Evolutionary conservation across 2,888 invertebrate genomes (phyloP), one percentile per base, ranked within the genome.

Genomic region (Melieria crassipennis): DNA sequence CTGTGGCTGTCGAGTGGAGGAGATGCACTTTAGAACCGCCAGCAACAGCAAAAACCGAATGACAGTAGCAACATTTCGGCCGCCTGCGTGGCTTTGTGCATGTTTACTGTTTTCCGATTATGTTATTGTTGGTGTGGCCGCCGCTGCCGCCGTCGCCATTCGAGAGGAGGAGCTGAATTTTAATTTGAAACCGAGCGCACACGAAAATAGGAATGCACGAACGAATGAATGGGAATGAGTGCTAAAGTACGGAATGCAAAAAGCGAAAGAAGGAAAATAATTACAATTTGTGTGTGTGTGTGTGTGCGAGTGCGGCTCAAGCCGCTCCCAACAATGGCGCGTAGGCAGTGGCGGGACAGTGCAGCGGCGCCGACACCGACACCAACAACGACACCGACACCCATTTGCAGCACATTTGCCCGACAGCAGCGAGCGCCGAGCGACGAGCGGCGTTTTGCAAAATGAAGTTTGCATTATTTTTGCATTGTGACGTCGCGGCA

Each of bases 11-110:
- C 58, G 30, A 43, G 58, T 60, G 64, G 69, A 69, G 30, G 2
- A 30, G 68, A 64, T 68, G 58, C 68, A 60, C 60, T 42, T 45
- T 57, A 46, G 47, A 66, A 63, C 56, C 30, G 30, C 30, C 30
- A 30, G 30, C 30, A 30, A 30, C 30, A 30, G 30, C 30, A 30
- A 30, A 30, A 30, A 30, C 30, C 30, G 30, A 75, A 78, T 76
- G 75, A 73, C 76, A 78, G 50, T 58, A 70, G 62, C 50, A 58
- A 47, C 45, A 16, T 65, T 60, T 16, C 6, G 47, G 45, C 52
- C 9, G 43, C 11, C 30, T 30, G 30, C 30, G 30, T 30, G 30
- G 30, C 30, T 30, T 30, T 30, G 30, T 30, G 30, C 58, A 43
- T 42, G 13, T 60, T 58, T 13, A 46, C 30, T 30, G 30, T 43